Base-by-base conservation (phyloP, 2,888 invertebrate genomes). In the Cheilosia vernalis region DNA sequence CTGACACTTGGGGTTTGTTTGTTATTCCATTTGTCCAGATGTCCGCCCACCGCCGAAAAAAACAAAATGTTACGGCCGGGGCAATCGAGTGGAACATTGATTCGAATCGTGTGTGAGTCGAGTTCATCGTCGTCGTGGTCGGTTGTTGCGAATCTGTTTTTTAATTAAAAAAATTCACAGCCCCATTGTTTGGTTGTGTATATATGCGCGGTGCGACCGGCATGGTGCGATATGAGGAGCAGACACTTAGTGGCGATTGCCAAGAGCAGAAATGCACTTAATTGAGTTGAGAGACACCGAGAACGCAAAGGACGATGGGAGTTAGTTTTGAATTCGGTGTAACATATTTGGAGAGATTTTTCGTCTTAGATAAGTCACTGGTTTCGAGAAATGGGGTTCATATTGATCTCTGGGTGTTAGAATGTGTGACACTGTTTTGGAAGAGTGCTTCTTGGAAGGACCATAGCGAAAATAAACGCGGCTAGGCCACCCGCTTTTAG, bases 81-180 rank as follows among this genome's bases (percentile, higher is more conserved):
- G 58, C 44, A 64, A 47, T 61, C 19, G 27, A 56, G 51, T 63
- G 70, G 58, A 70, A 76, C 64, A 70, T 64, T 66, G 81, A 82
- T 72, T 78, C 47, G 3, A 64, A 82, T 82, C 77, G 72, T 63
- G n/a, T 78, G 40, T 70, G 47, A 47, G 53, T 55, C 72, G 67
- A 44, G 37, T 47, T 64, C 47, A 30, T 9, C 30, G 9, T 9
- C 30, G 30, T 30, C 30, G 30, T 30, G 9, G 9, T 30, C 30
- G 30, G 37, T 37, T 51, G 61, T 63, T 69, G 73, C 58, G 76
- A 81, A 72, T 64, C 49, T 15, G 55, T 55, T 27, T 53, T 82
- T 83, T 83, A 83, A 83, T 83, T 83, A 83, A 83, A 83, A 83
- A 83, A 83, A 66, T 83, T 78, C 82, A 83, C 82, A 82, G 78